Conservation (phyloP, 1,140 invertebrate genomes). For the Uloborus diversus region DNA sequence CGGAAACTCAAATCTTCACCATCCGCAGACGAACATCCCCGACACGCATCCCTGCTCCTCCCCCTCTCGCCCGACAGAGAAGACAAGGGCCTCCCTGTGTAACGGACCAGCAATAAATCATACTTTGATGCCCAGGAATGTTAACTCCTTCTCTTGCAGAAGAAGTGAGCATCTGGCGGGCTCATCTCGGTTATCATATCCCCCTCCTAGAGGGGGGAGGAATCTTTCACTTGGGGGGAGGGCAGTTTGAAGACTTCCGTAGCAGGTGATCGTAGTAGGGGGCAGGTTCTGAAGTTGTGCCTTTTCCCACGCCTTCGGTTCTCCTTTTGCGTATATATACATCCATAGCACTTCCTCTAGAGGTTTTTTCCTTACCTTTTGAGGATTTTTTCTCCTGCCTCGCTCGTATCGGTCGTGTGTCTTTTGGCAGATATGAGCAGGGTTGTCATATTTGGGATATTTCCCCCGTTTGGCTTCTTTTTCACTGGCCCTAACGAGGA, state of each 20-base stretch:
- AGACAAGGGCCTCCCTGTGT: not conserved
- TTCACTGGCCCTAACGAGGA: too few relatives aligned
- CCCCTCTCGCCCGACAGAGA: not conserved
- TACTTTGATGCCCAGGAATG: conserved; percentile 11
- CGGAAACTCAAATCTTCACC: too few relatives aligned
- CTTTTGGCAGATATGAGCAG: too few relatives aligned
- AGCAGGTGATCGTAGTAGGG: conserved; percentile 20
- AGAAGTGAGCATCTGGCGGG: conserved; percentile 5
- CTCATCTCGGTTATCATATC: conserved; percentile 19
- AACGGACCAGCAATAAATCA: conserved; percentile 1
- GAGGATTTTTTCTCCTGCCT: too few relatives aligned
- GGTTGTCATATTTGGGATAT: too few relatives aligned
- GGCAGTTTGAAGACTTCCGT: conserved; percentile 5
- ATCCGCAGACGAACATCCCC: too few relatives aligned
- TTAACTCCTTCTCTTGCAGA: conserved; percentile 11
- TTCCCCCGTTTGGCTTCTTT: too few relatives aligned
- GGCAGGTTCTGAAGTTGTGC: not conserved
- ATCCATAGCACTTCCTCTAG: too few relatives aligned
- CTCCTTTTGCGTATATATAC: conserved; percentile 6
- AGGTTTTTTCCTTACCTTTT: not conserved
- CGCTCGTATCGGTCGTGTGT: too few relatives aligned
- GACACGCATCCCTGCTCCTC: too few relatives aligned
- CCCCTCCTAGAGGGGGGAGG: too few relatives aligned
- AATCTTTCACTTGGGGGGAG: too few relatives aligned
- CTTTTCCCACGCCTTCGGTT: conserved; percentile 17